Evolutionary conservation across 2,888 invertebrate species (phyloP).

Genomic region (Caenorhabditis angaria): DNA sequence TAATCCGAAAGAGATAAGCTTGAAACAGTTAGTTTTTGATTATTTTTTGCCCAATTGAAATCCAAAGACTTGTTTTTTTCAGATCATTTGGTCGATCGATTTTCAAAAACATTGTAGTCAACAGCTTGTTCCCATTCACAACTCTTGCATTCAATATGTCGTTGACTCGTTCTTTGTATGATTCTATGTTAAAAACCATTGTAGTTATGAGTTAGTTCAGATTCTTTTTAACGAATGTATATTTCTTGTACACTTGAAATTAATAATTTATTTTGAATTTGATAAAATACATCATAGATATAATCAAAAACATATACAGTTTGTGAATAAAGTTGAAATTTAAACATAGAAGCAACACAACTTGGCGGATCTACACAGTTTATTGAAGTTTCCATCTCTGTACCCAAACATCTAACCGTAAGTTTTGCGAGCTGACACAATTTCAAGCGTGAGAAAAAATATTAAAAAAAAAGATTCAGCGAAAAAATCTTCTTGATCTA

Average conservation of each 20-base stretch:
- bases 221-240: not conserved
- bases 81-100: constrained; percentile 66
- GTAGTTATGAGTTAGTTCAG: constrained; percentile 48
- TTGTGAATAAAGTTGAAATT: too few relatives aligned
- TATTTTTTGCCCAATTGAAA: not conserved
- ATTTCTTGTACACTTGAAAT: not conserved
- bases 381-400: too few relatives aligned
- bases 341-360: too few relatives aligned
- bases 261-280: too few relatives aligned
- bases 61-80: constrained; percentile 11
- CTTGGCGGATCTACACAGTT: too few relatives aligned
- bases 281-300: too few relatives aligned
- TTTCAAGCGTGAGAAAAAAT: too few relatives aligned
- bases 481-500: too few relatives aligned
- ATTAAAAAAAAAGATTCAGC: too few relatives aligned
- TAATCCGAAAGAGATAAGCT: constrained; percentile 34
- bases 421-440: too few relatives aligned
- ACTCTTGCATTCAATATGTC: constrained; percentile 64
- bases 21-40: constrained; percentile 44
- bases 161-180: constrained; percentile 66
- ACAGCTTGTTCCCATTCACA: constrained; percentile 66
- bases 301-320: too few relatives aligned
- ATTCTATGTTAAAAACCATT: constrained; percentile 61
- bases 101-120: constrained; percentile 67
- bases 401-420: too few relatives aligned